Percentiles rank a stretch among this genome's conserved stretches.
phyloP scores from a whole-genome alignment of 2,113 vertebrate species.

The Bettongia penicillata region DNA sequence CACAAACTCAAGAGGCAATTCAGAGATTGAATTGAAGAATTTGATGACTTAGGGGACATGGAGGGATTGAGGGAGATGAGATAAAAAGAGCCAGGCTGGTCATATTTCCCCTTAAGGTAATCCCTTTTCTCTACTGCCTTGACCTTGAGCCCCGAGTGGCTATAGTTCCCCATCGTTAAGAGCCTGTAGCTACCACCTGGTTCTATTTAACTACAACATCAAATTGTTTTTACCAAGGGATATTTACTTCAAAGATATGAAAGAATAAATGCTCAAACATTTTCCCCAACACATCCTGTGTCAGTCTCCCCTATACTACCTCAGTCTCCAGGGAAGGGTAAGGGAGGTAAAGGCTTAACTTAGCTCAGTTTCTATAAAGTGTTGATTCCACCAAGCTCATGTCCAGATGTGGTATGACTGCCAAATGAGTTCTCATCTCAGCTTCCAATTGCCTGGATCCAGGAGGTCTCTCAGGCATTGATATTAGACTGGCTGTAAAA shows the following conservation, averaged over 20 bases:
- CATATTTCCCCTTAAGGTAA: background rate
- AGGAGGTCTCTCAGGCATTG: background rate
- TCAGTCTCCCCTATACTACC: background rate
- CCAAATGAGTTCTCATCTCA: background rate
- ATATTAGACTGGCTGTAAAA: background rate
- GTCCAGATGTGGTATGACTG: background rate
- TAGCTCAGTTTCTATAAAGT: background rate
- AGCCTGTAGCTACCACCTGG: background rate
- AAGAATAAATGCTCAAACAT: background rate
- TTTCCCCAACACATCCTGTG: background rate
- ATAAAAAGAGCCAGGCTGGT: background rate
- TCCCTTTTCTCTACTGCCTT: background rate
- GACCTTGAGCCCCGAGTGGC: background rate
- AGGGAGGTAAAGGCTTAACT: too few relatives aligned
- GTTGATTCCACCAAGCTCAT: background rate
- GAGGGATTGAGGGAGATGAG: background rate
- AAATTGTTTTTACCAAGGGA: background rate
- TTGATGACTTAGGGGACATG: background rate
- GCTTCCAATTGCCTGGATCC: background rate
- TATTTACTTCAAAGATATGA: background rate
- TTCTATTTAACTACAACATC: background rate
- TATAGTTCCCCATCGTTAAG: background rate
- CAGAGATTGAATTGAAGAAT: background rate
- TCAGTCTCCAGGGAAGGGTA: too few relatives aligned
- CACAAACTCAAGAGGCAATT: background rate